Evolutionary conservation across 2,797 vertebrate species (phyloP), one percentile per base, ranked within the genome.

Genomic region (Threskiornis aethiopicus): DNA sequence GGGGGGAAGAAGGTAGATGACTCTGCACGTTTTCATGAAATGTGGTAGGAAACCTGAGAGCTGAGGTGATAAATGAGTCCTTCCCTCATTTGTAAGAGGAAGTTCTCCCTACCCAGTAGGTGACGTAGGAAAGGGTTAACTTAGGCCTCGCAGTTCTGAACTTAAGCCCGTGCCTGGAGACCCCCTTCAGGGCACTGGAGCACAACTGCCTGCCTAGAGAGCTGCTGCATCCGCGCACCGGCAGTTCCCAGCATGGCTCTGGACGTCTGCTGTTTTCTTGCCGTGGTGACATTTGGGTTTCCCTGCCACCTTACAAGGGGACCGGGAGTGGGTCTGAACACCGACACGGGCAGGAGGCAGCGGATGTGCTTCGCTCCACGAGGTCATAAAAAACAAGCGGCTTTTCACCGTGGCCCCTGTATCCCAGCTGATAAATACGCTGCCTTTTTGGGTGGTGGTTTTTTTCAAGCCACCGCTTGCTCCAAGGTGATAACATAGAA

Each of bases 311-410:
- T 88, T 41, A 6, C 19, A 39, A 8, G 35, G 35, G 46, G 13
- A 39, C 9, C 0, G 1, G 13, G 58, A 58, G 33, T 39, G 11
- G 25, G 42, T 67, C 67, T 72, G 84, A 61, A 71, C 73, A 54
- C 21, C 15, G 64, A 24, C 14, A 10, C 25, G 78, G 64, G 71
- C 26, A 14, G 46, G 61, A 78, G 42, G 3, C 18, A 21, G 33
- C 52, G 25, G 57, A 28, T 66, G 26, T 0, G 0, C 55, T 92
- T 76, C 14, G 13, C 0, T 61, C 22, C 22, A 25, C 0, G 1
- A 73, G 12, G 65, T 55, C 3, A 2, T 52, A 39, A 64, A 54
- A 77, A 16, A 0, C 21, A 3, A 72, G 21, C 11, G 54, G n/a
- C 51, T 81, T 89, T 84, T 70, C 69, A 25, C 65, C 25, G 59